Base-by-base conservation (phyloP, 2,888 invertebrate genomes). In the Xanthorhoe spadicearia region DNA sequence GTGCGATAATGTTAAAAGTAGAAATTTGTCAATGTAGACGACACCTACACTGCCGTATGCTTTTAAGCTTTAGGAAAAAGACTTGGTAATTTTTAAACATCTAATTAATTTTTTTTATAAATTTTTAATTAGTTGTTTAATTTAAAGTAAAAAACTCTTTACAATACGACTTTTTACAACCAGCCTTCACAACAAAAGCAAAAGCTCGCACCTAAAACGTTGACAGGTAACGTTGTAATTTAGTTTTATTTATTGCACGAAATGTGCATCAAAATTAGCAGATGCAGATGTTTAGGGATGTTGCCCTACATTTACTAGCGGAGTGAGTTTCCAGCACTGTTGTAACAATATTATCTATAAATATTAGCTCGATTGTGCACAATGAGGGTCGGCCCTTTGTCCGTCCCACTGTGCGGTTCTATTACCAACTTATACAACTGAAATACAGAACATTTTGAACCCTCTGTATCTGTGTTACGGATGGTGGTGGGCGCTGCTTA, bases 331-430 rank as follows among this genome's bases (percentile, higher is more conserved):
- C 77, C 72, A 78, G 78, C 77, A 71, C 74, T 76, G 79, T 83
- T 86, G 84, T 85, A 86, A 89, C 87, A 89, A 89, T 89, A 89
- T 89, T 90, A 89, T 90, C 86, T 88, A 88, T 87, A 87, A 88
- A 89, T 86, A 89, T 88, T 89, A 87, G 86, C 83, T 78, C 81
- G 83, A 87, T 87, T 86, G 86, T 86, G 78, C 75, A 73, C 73
- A 78, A 78, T 78, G 78, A 84, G 84, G 86, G 83, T 78, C 62
- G 71, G 68, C 54, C 80, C 76, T 78, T 88, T 88, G 85, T 87
- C 75, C 80, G 71, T 72, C 77, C 76, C 82, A 78, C 77, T 80
- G 80, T 82, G 81, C 74, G 78, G 80, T 79, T 77, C 70, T 9
- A 35, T 10, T 0, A 72, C 75, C 51, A 74, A 73, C 60, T 51